Evolutionary conservation across 1,140 invertebrate genomes (phyloP).

Genomic region (Drosophila tsacasi): DNA sequence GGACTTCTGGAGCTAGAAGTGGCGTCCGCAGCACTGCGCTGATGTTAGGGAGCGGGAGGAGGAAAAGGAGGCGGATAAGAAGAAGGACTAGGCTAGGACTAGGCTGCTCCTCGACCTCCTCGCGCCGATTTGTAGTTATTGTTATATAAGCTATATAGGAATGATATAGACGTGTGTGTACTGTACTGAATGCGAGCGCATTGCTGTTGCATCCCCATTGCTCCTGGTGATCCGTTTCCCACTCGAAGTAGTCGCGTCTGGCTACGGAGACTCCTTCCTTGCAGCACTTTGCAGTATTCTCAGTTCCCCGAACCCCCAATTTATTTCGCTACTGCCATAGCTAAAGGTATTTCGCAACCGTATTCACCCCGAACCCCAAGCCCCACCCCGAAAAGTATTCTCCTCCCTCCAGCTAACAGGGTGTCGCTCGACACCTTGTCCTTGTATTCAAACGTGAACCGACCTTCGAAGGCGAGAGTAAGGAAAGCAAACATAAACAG

Average conservation of each 20-base stretch:
- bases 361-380: constrained; percentile 41
- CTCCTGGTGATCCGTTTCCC: constrained; percentile 24
- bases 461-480: constrained; percentile 16
- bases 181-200: constrained; percentile 60
- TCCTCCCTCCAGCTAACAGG: constrained; percentile 41
- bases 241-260: constrained; percentile 31
- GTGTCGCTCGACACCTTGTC: constrained; percentile 31
- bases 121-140: constrained; percentile 47
- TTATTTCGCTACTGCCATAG: constrained; percentile 76
- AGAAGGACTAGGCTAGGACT: constrained; percentile 14
- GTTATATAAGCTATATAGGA: constrained; percentile 56
- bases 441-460: constrained; percentile 48
- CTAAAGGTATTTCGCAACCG: constrained; percentile 51
- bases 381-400: constrained; percentile 59
- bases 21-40: constrained; percentile 78
- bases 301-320: constrained; percentile 43
- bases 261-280: constrained; percentile 21
- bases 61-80: constrained; percentile 12
- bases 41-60: constrained; percentile 61
- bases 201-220: constrained; percentile 44
- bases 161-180: constrained; percentile 30
- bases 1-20: constrained; percentile 85
- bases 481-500: constrained; percentile 4
- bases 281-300: constrained; percentile 76
- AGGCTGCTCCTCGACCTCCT: constrained; percentile 7